phyloP scores from a whole-genome alignment of 2,113 vertebrate genomes.

The Cairina moschata region DNA sequence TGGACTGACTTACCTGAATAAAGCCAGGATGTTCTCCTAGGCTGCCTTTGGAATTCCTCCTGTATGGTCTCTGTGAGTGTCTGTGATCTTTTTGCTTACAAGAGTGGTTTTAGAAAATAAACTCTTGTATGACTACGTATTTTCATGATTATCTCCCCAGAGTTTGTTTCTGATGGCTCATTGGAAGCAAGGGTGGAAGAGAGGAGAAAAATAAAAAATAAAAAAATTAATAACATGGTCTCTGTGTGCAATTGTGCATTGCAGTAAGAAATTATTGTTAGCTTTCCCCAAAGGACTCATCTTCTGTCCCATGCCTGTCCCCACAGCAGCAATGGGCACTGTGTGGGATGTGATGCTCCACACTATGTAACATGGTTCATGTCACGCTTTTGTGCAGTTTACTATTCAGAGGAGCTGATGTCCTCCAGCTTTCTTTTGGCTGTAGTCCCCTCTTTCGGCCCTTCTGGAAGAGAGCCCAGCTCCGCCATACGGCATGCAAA shows the following conservation, averaged over 20 bases:
- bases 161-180: background rate
- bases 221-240: background rate
- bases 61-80: rapidly evolving
- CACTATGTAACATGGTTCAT: background rate
- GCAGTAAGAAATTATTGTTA: background rate
- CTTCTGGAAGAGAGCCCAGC: background rate
- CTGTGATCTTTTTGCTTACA: background rate
- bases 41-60: background rate
- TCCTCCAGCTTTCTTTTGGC: background rate
- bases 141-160: background rate
- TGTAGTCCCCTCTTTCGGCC: background rate
- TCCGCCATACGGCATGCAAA: background rate
- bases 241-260: rapidly evolving
- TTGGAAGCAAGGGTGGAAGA: background rate
- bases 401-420: background rate
- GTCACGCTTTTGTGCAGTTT: background rate
- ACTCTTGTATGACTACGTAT: background rate
- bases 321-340: background rate
- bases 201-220: background rate
- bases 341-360: background rate
- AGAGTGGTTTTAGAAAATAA: background rate
- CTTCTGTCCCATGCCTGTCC: background rate
- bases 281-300: background rate
- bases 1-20: background rate
- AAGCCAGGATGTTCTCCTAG: background rate